Evolutionary conservation across 2,797 vertebrate genomes (phyloP).

Genomic region (Melanotaenia nigrans): DNA sequence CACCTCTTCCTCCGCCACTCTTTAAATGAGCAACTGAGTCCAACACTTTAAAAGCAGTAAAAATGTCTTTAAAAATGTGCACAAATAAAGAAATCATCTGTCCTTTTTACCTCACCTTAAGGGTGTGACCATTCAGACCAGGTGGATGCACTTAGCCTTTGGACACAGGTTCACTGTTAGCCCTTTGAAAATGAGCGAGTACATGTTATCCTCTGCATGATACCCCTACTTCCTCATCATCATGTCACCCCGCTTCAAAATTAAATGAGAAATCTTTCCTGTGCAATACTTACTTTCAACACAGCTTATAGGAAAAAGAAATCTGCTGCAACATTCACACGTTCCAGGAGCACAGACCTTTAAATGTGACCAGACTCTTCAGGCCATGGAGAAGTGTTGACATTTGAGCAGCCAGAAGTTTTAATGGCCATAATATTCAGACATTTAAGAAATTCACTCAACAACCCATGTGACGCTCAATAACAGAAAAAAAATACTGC

Average conservation of each 20-base stretch:
- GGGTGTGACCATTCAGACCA: no score
- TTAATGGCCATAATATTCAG: conserved; percentile 16
- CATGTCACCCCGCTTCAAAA: not conserved
- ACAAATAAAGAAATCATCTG: not conserved
- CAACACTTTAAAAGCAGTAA: not conserved
- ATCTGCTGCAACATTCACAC: not conserved
- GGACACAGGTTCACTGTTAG: not conserved
- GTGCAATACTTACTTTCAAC: not conserved
- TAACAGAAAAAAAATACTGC: conserved; percentile 45
- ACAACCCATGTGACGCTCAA: conserved; percentile 25
- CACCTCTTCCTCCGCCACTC: not conserved
- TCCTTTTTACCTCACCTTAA: not conserved
- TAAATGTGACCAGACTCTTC: no score
- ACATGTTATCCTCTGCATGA: not conserved
- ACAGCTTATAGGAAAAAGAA: not conserved
- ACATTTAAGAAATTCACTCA: conserved; percentile 27
- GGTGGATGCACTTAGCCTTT: not conserved
- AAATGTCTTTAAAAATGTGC: not conserved
- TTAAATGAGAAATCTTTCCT: not conserved
- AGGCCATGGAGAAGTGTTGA: conserved; percentile 7
- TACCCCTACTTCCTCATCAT: not conserved
- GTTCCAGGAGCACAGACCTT: no score
- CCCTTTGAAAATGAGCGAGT: not conserved
- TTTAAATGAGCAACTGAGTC: not conserved
- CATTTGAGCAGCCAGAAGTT: conserved; percentile 20